Evolutionary conservation across 2,888 invertebrate species (phyloP), one percentile per base, ranked within the genome.

Genomic region (Melolontha melolontha): DNA sequence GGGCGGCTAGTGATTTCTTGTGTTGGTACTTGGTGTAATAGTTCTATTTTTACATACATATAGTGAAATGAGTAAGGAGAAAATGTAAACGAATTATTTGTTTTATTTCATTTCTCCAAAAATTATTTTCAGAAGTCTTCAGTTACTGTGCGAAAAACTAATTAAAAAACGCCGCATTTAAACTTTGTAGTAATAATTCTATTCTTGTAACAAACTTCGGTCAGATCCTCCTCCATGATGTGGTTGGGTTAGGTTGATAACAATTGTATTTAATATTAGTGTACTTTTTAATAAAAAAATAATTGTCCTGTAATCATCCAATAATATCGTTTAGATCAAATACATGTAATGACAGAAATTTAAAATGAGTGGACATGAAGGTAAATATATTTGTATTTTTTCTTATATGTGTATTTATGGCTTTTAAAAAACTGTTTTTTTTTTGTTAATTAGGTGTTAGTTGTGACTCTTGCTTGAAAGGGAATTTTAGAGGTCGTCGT

Each of bases 381-480:
- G 69, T 69, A 66, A 57, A 44, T 22, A 44, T 40, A 39, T 14
- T 27, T 52, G 40, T 7, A 14, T 39, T 41, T 7, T 27, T 40
- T 42, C 12, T 12, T 62, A 7, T 14, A 39, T 49, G n/a, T 40
- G 47, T 34, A 29, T 40, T 34, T 41, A 34, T 47, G 40, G n/a
- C 22, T 8, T 41, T 62, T 51, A 34, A n/a, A 12, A 50, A 22
- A 54, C 27, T 65, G 12, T 11, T 68, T 51, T 17, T 49, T 71
- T 70, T 42, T 73, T 73, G 72, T 80, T 79, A 87, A 87, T 77
- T 84, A 96, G 98, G 98, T 88, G 98, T 98, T 83, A 98, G 97
- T 90, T 98, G 98, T 91, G 98, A 98, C 92, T 95, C 96, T 82
- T 98, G 98, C 90, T 90, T 96, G 85, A 96, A 96, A 88, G 95